Percentiles rank a stretch among this genome's conserved stretches.
Evolutionary conservation across 1,140 invertebrate species (phyloP).

Genomic region (Aradophagus sp.): DNA sequence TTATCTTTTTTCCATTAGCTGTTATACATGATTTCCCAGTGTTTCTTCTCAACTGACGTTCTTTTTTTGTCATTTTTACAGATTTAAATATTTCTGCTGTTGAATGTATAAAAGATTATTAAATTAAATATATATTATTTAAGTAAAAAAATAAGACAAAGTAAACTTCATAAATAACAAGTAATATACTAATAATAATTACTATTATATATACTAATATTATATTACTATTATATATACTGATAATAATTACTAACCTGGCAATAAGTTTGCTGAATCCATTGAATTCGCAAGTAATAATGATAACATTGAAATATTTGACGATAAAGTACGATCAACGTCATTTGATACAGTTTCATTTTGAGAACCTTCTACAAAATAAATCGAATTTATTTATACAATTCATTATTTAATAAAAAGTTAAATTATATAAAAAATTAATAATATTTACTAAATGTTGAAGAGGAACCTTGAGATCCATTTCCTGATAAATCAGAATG

Average conservation of each 20-base stretch:
- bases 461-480: constrained; percentile 2
- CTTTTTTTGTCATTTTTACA: constrained; percentile 2
- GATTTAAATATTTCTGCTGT: not conserved
- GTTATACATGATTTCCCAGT: constrained; percentile 1
- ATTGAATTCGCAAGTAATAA: not conserved
- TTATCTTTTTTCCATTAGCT: not conserved
- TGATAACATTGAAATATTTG: not conserved
- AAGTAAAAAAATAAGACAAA: not conserved
- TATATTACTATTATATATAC: no score
- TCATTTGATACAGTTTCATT: not conserved
- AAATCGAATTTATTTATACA: not conserved
- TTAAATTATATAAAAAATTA: not conserved
- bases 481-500: constrained; percentile 2
- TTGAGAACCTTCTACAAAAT: constrained; percentile 2
- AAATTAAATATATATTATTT: no score
- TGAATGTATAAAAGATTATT: not conserved
- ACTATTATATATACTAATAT: no score
- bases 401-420: not conserved
- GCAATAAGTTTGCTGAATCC: not conserved
- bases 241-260: constrained; percentile 1
- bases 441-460: constrained; percentile 2
- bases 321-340: not conserved
- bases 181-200: not conserved
- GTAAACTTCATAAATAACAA: constrained; percentile 3
- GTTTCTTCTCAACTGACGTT: constrained; percentile 3